Conservation (phyloP, 1,140 invertebrate species). For the Monomorium pharaonis region DNA sequence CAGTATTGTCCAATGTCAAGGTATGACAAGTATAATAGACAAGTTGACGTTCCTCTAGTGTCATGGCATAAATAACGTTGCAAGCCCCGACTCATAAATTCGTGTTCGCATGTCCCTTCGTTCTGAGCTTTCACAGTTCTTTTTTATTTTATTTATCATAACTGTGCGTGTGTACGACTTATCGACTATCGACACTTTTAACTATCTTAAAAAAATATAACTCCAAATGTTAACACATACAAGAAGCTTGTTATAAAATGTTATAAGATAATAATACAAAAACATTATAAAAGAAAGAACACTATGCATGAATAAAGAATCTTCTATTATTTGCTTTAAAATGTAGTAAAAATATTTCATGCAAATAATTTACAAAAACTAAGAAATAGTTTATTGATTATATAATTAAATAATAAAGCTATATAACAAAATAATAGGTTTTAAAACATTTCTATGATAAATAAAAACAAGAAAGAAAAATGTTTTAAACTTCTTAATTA, state of each 20-base stretch:
- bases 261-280: background rate
- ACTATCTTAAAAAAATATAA: background rate
- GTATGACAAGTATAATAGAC: slow-evolving; percentile 38
- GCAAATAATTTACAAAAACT: background rate
- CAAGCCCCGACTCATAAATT: slow-evolving; percentile 77
- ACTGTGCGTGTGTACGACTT: background rate
- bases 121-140: slow-evolving; percentile 20
- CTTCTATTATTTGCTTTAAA: background rate
- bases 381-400: background rate
- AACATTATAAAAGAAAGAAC: background rate
- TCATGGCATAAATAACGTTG: slow-evolving; percentile 63
- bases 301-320: background rate
- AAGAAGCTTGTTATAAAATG: background rate
- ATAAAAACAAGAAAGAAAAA: background rate
- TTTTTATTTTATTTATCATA: slow-evolving; percentile 22
- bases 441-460: background rate
- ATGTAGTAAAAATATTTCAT: background rate
- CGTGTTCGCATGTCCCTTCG: slow-evolving; percentile 59
- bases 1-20: slow-evolving; percentile 29
- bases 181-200: background rate
- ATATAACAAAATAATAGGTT: background rate
- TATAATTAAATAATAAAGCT: background rate
- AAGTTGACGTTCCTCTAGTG: slow-evolving; percentile 17
- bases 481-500: slow-evolving; percentile 1
- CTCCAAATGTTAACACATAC: background rate